Evolutionary conservation across 2,797 vertebrate genomes (phyloP).

Genomic region (Oryzias dopingdopingensis): DNA sequence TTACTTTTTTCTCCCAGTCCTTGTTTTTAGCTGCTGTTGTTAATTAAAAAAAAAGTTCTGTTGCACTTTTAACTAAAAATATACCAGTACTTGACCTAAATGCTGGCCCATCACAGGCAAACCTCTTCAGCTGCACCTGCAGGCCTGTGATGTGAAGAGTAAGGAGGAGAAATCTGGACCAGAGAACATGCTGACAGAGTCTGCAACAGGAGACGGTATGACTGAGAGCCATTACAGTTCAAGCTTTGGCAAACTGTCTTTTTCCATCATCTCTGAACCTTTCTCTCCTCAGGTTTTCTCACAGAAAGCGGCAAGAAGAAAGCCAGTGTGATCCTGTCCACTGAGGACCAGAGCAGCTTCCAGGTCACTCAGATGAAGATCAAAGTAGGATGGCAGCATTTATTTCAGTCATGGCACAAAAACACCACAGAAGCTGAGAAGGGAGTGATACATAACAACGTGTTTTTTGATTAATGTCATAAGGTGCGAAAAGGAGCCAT

Average conservation of each 20-base stretch:
- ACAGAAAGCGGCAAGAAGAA: slow-evolving; percentile 91
- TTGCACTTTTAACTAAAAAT: background rate
- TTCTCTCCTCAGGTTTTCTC: slow-evolving; percentile 84
- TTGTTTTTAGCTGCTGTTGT: no score
- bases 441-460: background rate
- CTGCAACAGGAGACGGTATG: slow-evolving; percentile 90
- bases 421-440: background rate
- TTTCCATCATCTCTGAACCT: background rate
- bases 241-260: background rate
- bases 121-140: slow-evolving; percentile 85
- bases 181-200: slow-evolving; percentile 90
- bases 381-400: slow-evolving; percentile 78
- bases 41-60: background rate
- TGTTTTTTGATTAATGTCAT: slow-evolving; percentile 16
- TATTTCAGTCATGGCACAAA: background rate
- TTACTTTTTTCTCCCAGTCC: no score
- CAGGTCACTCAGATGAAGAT: slow-evolving; percentile 96
- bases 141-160: slow-evolving; percentile 96
- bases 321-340: slow-evolving; percentile 92
- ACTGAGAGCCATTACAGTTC: background rate
- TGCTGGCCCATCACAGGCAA: slow-evolving; percentile 77
- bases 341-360: slow-evolving; percentile 89
- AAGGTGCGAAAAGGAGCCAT: slow-evolving; percentile 94
- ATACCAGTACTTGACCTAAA: no score
- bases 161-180: slow-evolving; percentile 97